Evolutionary conservation across 2,888 invertebrate species (phyloP).

Genomic region (Ethmia dodecea): DNA sequence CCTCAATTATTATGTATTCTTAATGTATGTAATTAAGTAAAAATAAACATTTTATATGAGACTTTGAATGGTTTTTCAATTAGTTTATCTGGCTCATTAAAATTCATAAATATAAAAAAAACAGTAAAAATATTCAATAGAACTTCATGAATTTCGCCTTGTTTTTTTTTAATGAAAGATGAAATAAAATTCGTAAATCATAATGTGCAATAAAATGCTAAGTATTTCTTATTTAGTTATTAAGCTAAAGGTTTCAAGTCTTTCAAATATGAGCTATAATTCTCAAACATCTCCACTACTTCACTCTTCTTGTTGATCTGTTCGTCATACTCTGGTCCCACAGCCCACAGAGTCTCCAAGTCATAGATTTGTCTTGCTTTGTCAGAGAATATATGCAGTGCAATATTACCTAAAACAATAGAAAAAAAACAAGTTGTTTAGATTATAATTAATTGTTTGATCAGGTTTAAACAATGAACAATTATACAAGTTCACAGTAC

Average conservation of each 20-base stretch:
- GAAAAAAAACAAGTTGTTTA: conserved; percentile 36
- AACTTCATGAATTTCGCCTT: too few species aligned
- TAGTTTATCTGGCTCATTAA: conserved; percentile 6
- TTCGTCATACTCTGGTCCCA: conserved; percentile 89
- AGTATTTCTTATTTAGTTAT: conserved; percentile 2
- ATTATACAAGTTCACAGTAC: conserved; percentile 51
- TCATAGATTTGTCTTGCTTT: conserved; percentile 86
- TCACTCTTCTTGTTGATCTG: conserved; percentile 80
- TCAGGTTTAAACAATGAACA: background rate
- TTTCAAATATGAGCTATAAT: conserved; percentile 80
- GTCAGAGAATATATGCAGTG: conserved; percentile 90
- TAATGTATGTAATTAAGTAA: conserved; percentile 65
- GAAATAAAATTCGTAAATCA: too few species aligned
- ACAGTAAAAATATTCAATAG: background rate
- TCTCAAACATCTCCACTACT: conserved; percentile 80
- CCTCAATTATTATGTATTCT: conserved; percentile 65
- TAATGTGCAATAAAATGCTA: background rate
- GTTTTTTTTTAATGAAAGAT: too few species aligned
- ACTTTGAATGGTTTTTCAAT: conserved; percentile 55
- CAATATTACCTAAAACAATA: conserved; percentile 95
- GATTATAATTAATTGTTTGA: background rate
- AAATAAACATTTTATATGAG: conserved; percentile 78
- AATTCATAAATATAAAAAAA: background rate
- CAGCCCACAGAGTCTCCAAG: conserved; percentile 93
- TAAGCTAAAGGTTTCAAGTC: conserved; percentile 79